Evolutionary conservation across 2,888 invertebrate species (phyloP), one percentile per base, ranked within the genome.

Genomic region (Trichogramma dendrolimi): DNA sequence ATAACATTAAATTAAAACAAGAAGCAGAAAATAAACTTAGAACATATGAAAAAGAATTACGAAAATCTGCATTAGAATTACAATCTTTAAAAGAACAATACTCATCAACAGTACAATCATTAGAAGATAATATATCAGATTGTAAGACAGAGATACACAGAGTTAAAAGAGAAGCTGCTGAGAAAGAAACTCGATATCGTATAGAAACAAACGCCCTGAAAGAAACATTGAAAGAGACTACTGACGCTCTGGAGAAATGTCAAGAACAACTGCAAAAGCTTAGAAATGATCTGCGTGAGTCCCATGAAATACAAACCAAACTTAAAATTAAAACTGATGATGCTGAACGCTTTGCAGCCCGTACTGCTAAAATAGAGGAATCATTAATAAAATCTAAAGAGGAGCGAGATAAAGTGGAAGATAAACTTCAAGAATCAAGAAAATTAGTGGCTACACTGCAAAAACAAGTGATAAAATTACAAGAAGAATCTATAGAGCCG

Each of bases 401-500:
- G 44, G 76, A 76, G 7, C 74, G 71, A 61, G 71, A 70, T 40
- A 64, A 55, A 6, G 54, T 75, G 41, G 76, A 74, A 40, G 74
- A 74, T 58, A 75, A 75, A 58, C 68, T 72, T 6, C 66, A 60
- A 5, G 70, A 73, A 44, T 63, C 70, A 10, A 71, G 73, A 52
- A 71, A 73, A 58, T 68, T 62, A 6, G 54, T 71, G 6, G 69
- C 69, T 1, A 69, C 70, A 43, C 66, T 77, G 10, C 74, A 76
- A 51, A 68, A 73, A 11, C 75, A 76, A 59, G 56, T 75, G 4
- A 64, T 69, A 1, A 65, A 66, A 5, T 65, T 76, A 14, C 70
- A 75, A 58, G 69, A 69, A 4, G 78, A 77, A 65, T 64, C 77
- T 4, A 69, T 75, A 40, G 78, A 77, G 47, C 77, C 77, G 1